Percentiles rank a stretch among this genome's conserved stretches.
Evolutionary conservation across 2,888 invertebrate species (phyloP).

Genomic region (Pilophorus perplexus): DNA sequence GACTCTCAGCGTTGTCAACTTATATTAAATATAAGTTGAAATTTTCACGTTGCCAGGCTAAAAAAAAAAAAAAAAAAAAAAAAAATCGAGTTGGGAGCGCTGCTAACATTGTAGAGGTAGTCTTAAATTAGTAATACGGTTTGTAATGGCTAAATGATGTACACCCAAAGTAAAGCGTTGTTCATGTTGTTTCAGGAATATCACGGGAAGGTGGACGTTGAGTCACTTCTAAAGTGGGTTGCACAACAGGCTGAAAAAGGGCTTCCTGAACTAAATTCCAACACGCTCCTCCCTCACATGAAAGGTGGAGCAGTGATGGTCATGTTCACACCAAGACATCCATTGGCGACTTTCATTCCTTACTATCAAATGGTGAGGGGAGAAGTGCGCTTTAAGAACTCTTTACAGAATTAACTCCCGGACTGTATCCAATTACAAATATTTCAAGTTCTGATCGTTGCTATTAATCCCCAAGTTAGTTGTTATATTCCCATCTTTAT

Average conservation of each 20-base stretch:
- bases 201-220: conserved; percentile 42
- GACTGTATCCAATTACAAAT: neutral
- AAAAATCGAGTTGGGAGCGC: too few relatives aligned
- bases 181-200: conserved; percentile 39
- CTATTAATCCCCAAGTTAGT: neutral
- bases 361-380: conserved; percentile 44
- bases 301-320: conserved; percentile 39
- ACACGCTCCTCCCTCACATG: conserved; percentile 35
- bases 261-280: conserved; percentile 39
- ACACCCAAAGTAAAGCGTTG: too few relatives aligned
- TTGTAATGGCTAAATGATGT: too few relatives aligned
- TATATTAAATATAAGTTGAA: too few relatives aligned
- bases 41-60: too few relatives aligned
- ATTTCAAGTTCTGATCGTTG: neutral
- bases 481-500: neutral
- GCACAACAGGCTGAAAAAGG: conserved; percentile 25
- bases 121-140: too few relatives aligned
- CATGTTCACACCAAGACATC: conserved; percentile 45
- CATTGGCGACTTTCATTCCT: conserved; percentile 38
- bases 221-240: conserved; percentile 46
- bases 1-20: too few relatives aligned
- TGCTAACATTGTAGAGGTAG: too few relatives aligned
- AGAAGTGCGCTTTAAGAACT: too few relatives aligned
- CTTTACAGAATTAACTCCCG: neutral
- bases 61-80: too few relatives aligned